Base-by-base conservation (phyloP, 2,888 invertebrate species). In the Sturmia bella region DNA sequence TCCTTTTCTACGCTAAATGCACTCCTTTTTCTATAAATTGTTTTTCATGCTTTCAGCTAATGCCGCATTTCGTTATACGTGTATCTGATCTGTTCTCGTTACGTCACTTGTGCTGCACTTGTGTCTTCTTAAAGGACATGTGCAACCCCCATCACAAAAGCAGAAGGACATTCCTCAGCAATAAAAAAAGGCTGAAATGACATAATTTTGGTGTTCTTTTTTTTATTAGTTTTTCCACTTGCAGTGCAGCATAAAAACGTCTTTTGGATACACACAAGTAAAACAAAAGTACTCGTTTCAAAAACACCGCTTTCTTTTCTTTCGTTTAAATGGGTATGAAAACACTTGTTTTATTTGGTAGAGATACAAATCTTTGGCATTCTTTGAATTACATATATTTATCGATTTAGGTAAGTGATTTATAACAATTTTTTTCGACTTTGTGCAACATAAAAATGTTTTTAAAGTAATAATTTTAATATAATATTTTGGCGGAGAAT, bases 91-190 rank as follows among this genome's bases (percentile, higher is more conserved):
- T 43, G 21, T 52, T 37, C 54, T 57, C 68, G 68, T 83, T 73
- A 76, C 69, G 59, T 66, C 80, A 83, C 80, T 83, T 83, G 79
- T 82, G 84, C 64, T 32, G 66, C 61, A 68, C 77, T 82, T 75
- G 74, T 72, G 74, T 78, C 66, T 70, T 50, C 56, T 59, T n/a
- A n/a, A n/a, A n/a, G 45, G 48, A 50, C 76, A 79, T 73, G 73
- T 84, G 82, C 82, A 84, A 83, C 78, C 73, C 59, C 78, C 77
- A 61, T 12, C 43, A 66, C 41, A 64, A 52, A 56, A 80, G 27
- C 56, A 64, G 41, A 72, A 56, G 64, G 17, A 63, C 11, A 64
- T 68, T 43, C 37, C 11, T 12, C 19, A 39, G 2, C n/a, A 57
- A 57, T 12, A 64, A 50, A 70, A 39, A 66, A 63, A 64, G 24